Evolutionary conservation across 2,797 vertebrate species (phyloP), one percentile per base, ranked within the genome.

Genomic region (Parotocinclus haroldoi): DNA sequence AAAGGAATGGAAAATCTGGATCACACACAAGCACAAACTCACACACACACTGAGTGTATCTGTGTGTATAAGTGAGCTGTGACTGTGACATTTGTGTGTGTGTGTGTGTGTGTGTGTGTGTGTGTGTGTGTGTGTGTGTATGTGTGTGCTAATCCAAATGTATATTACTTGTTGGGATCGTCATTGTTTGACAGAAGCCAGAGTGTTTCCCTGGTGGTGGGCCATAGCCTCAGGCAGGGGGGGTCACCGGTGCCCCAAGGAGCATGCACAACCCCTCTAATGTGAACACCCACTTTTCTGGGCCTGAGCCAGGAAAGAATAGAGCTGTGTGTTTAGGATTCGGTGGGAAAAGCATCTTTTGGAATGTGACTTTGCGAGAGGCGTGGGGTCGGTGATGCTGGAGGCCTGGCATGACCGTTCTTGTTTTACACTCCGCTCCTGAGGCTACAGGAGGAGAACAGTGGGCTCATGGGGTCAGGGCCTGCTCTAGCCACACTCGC

Each of bases 271-370:
- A 85, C 86, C 87, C 80, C 72, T 79, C 85, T 88, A 84, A 89
- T 85, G 84, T 79, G 83, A 83, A 82, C 84, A 68, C 88, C 87
- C 86, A 87, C 89, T 81, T 77, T 70, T 53, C 76, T 89, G 87
- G 83, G 73, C 50, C 54, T 52, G 60, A 40, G 81, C 87, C 83
- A 86, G 83, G 58, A 79, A 79, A 76, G 85, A 91, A 91, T 86
- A 88, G 82, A 85, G 68, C 81, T 61, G 76, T 80, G 83, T 85
- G 77, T 88, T 88, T 81, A 81, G 85, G 75, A 73, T 78, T 65
- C 77, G 82, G 84, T 90, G 89, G 88, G 89, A 90, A 90, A 89
- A 82, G 82, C 79, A 71, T 85, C 74, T 76, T 36, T 71, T 73
- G 87, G 90, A 89, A 91, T 91, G 86, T 84, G 82, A 84, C 78